phyloP scores from a whole-genome alignment of 2,797 vertebrate species.

The Mastacembelus armatus region DNA sequence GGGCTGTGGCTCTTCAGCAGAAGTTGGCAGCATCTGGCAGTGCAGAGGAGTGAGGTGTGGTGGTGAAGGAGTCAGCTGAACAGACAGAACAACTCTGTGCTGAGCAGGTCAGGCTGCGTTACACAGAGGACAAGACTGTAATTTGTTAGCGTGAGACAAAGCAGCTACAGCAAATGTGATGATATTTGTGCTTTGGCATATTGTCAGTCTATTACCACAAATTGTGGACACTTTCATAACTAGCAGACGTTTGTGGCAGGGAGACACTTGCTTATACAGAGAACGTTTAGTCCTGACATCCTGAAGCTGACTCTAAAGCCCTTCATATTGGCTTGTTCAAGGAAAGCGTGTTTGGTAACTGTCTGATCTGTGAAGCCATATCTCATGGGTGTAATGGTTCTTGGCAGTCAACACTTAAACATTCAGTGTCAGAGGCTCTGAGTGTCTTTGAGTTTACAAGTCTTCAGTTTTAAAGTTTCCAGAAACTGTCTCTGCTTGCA shows the following conservation, averaged over 20 bases:
- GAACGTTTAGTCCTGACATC: neutral
- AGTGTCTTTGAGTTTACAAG: conserved; percentile 14
- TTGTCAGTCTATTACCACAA: neutral
- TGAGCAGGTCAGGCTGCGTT: conserved; percentile 35
- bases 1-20: conserved; percentile 68
- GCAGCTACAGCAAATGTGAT: neutral
- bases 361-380: conserved; percentile 18
- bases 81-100: conserved; percentile 27
- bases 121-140: conserved; percentile 7
- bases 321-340: conserved; percentile 12
- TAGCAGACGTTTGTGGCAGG: conserved; percentile 9
- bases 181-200: neutral
- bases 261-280: neutral
- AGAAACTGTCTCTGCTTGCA: neutral
- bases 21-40: conserved; percentile 63
- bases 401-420: conserved; percentile 15
- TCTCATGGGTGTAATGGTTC: neutral
- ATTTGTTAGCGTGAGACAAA: neutral
- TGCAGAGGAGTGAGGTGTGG: conserved; percentile 27
- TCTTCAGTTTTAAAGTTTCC: conserved; percentile 7
- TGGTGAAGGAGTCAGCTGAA: conserved; percentile 3
- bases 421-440: conserved; percentile 1
- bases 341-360: conserved; percentile 1
- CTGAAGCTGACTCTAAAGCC: conserved; percentile 7
- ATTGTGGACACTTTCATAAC: neutral